A percentile compares a stretch with the other conserved stretches of the same genome.
These are phyloP conservation scores for Arenaria interpres DNA, from an alignment of 2,113 vertebrate species.

Conservation along the genomic window DNA sequence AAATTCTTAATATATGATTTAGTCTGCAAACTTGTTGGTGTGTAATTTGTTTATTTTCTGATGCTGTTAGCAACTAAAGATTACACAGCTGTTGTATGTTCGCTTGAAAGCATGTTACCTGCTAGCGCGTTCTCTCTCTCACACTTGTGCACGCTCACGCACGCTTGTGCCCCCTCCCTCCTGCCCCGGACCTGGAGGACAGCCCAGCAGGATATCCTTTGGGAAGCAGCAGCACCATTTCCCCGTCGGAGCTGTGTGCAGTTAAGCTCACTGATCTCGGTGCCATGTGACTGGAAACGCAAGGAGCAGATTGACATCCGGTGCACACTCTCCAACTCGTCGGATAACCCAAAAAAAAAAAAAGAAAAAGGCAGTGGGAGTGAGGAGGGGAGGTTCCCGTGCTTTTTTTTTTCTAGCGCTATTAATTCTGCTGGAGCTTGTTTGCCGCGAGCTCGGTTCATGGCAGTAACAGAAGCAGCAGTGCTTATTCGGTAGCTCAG, in stretches of 20 bases:
- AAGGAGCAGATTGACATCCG: constrained; percentile 28
- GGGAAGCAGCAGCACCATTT: background rate
- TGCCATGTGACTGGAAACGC: background rate
- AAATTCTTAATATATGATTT: background rate
- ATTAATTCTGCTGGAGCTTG: background rate
- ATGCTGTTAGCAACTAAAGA: background rate
- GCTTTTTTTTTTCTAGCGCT: background rate
- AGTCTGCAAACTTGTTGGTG: background rate
- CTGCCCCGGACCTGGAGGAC: background rate
- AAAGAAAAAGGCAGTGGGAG: background rate
- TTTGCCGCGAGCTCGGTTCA: background rate
- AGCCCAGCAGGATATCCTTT: background rate
- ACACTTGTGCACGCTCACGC: background rate
- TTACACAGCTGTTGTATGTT: fast-evolving
- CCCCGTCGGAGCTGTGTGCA: background rate
- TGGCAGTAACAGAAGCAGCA: background rate
- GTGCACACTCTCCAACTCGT: background rate
- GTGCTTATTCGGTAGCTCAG: background rate
- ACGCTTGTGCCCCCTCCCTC: background rate
- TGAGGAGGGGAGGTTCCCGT: background rate
- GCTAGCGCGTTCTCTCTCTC: background rate
- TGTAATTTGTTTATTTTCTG: background rate
- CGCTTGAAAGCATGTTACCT: background rate
- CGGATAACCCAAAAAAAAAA: background rate
- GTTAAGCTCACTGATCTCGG: constrained; percentile 20